Conservation (phyloP, 2,888 invertebrate species). For the Eulithis prunata region DNA sequence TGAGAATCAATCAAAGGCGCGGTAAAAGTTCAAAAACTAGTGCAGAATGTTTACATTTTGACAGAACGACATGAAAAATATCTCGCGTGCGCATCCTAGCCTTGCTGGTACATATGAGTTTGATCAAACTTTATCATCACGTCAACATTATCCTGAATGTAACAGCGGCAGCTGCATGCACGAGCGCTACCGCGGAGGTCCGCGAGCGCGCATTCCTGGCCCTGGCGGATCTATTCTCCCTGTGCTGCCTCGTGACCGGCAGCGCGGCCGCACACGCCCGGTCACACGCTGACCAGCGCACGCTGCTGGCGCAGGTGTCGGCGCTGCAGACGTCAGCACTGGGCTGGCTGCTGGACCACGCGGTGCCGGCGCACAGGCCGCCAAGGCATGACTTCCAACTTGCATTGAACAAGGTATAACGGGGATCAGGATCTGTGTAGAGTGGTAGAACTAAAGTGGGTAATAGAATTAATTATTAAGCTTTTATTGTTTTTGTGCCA, state of each 20-base stretch:
- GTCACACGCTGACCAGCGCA: slow-evolving; percentile 72
- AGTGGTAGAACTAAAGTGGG: too few relatives aligned
- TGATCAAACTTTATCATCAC: too few relatives aligned
- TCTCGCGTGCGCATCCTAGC: too few relatives aligned
- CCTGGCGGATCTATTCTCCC: slow-evolving; percentile 92
- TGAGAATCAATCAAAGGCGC: too few relatives aligned
- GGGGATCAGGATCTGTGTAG: too few relatives aligned
- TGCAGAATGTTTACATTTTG: too few relatives aligned
- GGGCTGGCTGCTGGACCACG: slow-evolving; percentile 94
- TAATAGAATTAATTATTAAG: too few relatives aligned
- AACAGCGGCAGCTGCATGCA: neutral
- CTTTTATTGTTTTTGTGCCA: too few relatives aligned
- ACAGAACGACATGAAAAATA: too few relatives aligned
- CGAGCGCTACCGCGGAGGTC: slow-evolving; percentile 56
- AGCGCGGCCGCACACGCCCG: slow-evolving; percentile 80
- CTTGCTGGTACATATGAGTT: too few relatives aligned
- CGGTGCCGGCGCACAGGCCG: slow-evolving; percentile 89
- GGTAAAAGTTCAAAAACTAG: too few relatives aligned
- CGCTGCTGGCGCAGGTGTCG: slow-evolving; percentile 63
- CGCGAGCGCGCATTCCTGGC: slow-evolving; percentile 92
- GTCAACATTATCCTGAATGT: too few relatives aligned
- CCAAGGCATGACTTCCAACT: slow-evolving; percentile 89
- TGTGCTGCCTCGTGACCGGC: slow-evolving; percentile 91
- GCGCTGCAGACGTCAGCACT: slow-evolving; percentile 94
- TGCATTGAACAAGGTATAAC: slow-evolving; percentile 87